A percentile compares a stretch with the other conserved stretches of the same genome.
phyloP scores from a whole-genome alignment of 2,113 vertebrate genomes.

The Polypterus bichir region DNA sequence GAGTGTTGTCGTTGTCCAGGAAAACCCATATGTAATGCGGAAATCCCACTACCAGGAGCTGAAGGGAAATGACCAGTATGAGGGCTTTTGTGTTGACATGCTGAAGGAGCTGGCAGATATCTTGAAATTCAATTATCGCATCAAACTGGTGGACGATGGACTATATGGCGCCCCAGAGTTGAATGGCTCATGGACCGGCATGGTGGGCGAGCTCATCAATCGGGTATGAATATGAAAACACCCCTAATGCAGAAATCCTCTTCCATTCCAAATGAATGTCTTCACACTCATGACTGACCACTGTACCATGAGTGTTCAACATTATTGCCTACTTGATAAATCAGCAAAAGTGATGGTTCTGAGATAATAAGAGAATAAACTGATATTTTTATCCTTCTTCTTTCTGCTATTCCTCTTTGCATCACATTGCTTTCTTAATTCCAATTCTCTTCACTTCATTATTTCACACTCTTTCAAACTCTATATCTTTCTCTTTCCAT shows the following conservation, averaged over 20 bases:
- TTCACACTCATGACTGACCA: too few species aligned
- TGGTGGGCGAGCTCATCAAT: constrained; percentile 88
- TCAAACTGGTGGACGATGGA: constrained; percentile 78
- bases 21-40: constrained; percentile 82
- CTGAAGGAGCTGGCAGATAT: constrained; percentile 68
- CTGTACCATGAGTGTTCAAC: too few species aligned
- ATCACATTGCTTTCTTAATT: too few species aligned
- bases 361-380: too few species aligned
- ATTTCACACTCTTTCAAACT: constrained; percentile 13
- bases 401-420: too few species aligned
- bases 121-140: constrained; percentile 71
- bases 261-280: too few species aligned
- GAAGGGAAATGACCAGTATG: constrained; percentile 65
- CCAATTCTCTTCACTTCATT: not conserved
- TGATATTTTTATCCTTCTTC: too few species aligned
- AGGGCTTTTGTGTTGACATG: constrained; percentile 90
- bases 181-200: constrained; percentile 84
- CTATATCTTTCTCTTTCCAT: constrained; percentile 9
- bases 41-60: constrained; percentile 61
- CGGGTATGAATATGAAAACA: constrained; percentile 43
- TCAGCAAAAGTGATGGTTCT: too few species aligned
- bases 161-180: constrained; percentile 74
- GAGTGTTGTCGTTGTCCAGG: constrained; percentile 36
- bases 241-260: too few species aligned
- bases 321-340: too few species aligned